Evolutionary conservation across 1,140 invertebrate species (phyloP).

Genomic region (Apis laboriosa): DNA sequence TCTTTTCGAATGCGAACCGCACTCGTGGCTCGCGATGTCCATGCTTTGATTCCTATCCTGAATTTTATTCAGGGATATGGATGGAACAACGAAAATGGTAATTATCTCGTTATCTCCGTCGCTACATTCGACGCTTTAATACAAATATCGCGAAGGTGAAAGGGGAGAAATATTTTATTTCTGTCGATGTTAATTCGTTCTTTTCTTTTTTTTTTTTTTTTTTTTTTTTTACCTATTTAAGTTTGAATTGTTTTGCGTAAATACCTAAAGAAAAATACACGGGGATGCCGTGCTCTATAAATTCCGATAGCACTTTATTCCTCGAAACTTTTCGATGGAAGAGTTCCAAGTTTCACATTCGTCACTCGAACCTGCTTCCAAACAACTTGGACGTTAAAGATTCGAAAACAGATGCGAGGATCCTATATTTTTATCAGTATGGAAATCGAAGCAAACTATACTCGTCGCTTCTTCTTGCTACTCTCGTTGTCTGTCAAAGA

Average conservation of each 20-base stretch:
- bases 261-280: neutral
- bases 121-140: too few species aligned
- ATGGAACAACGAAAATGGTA: too few species aligned
- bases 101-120: too few species aligned
- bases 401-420: neutral
- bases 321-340: slow-evolving; percentile 27
- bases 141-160: too few species aligned
- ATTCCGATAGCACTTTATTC: neutral
- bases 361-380: neutral
- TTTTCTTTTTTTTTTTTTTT: neutral
- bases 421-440: neutral
- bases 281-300: neutral
- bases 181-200: too few species aligned
- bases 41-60: too few species aligned
- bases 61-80: too few species aligned
- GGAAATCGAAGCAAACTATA: neutral
- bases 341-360: slow-evolving; percentile 26
- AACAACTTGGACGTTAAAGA: slow-evolving; percentile 3
- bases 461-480: too few species aligned
- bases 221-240: too few species aligned
- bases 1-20: neutral
- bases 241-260: neutral
- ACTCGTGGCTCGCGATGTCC: too few species aligned
- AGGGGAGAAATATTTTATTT: neutral
- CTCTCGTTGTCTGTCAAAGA: neutral